phyloP scores from a whole-genome alignment of 2,113 vertebrate genomes.

The Chloebia gouldiae region DNA sequence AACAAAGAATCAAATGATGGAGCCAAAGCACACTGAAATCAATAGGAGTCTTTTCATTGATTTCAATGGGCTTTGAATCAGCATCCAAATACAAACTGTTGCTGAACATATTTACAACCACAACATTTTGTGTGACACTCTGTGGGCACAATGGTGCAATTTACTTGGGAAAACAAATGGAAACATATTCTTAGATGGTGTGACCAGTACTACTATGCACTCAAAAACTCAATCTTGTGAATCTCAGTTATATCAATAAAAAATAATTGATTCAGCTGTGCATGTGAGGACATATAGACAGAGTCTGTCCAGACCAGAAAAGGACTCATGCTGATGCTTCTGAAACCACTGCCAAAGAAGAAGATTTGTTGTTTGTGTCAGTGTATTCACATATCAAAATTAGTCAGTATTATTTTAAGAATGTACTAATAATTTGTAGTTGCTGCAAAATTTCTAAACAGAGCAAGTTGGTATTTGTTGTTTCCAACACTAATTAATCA shows the following conservation, averaged over 20 bases:
- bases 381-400: background rate
- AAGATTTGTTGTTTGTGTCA: background rate
- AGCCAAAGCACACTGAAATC: conserved; percentile 47
- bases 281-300: background rate
- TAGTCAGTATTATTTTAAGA: background rate
- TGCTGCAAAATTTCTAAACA: background rate
- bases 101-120: conserved; percentile 25
- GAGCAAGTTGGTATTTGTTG: background rate
- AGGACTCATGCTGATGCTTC: background rate
- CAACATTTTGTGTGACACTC: conserved; percentile 22
- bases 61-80: conserved; percentile 48
- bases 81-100: conserved; percentile 24
- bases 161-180: conserved; percentile 15
- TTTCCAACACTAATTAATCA: background rate
- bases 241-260: background rate
- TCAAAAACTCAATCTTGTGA: background rate
- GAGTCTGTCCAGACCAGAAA: background rate
- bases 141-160: background rate
- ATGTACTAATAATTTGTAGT: background rate
- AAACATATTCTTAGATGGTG: background rate
- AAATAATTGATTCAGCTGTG: background rate
- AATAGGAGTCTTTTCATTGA: conserved; percentile 28
- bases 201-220: background rate
- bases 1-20: conserved; percentile 25
- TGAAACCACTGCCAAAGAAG: background rate